phyloP scores from a whole-genome alignment of 2,888 invertebrate genomes.

The Agrochola lychnidis region DNA sequence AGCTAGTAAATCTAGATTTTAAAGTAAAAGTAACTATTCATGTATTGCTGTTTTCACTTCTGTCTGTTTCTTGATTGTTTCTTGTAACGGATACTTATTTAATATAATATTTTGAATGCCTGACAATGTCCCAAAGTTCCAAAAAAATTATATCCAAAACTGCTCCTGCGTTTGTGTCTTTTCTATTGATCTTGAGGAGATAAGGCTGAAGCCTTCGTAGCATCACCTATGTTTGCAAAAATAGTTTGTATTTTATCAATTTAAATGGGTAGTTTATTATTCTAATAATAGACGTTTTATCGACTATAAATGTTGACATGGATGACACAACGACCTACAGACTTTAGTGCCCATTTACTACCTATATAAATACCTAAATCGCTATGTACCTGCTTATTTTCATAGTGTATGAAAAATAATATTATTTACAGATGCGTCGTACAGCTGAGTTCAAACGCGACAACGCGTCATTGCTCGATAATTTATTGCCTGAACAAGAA shows the following conservation, averaged over 20 bases:
- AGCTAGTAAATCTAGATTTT: constrained; percentile 20
- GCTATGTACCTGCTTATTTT: not conserved
- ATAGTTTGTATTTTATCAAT: not conserved
- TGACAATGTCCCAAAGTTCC: not conserved
- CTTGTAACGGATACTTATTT: not conserved
- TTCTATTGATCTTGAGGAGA: constrained; percentile 31
- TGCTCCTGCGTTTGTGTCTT: constrained; percentile 39
- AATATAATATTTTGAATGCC: not conserved
- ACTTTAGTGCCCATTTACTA: not conserved
- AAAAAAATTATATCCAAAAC: not conserved
- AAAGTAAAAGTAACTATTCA: constrained; percentile 22
- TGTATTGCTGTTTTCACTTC: constrained; percentile 23
- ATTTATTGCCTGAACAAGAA: constrained; percentile 93
- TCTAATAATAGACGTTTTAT: constrained; percentile 14
- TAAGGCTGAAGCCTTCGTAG: not conserved
- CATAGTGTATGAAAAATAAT: not conserved
- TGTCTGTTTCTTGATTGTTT: not conserved
- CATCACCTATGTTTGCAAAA: not conserved
- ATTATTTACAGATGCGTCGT: constrained; percentile 92
- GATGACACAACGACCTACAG: constrained; percentile 7
- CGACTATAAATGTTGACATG: constrained; percentile 15
- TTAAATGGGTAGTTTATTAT: not conserved
- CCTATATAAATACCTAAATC: not conserved
- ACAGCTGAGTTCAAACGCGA: constrained; percentile 94
- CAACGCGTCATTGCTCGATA: constrained; percentile 91